phyloP scores from a whole-genome alignment of 2,113 vertebrate species.

The Grammomys dolichurus region DNA sequence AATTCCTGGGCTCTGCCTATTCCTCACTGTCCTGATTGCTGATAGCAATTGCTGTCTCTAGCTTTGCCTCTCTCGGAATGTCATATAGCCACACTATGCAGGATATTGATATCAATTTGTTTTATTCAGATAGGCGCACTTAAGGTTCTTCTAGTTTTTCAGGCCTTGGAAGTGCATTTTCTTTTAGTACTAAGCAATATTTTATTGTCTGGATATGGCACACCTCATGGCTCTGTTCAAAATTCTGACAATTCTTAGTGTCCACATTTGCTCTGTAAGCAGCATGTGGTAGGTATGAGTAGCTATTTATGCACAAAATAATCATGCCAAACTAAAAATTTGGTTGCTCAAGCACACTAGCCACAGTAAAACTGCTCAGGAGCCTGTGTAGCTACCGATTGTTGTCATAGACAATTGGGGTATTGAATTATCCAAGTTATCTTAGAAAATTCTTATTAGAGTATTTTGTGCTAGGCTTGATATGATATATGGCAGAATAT shows the following conservation, averaged over 20 bases:
- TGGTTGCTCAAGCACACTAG: neutral
- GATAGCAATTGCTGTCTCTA: neutral
- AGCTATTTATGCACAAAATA: slow-evolving; percentile 21
- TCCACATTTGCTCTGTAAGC: slow-evolving; percentile 13
- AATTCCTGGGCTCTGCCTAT: neutral
- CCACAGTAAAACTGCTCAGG: neutral
- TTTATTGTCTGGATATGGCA: neutral
- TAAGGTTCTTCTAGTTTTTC: neutral
- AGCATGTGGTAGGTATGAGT: neutral
- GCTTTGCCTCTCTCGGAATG: slow-evolving; percentile 34
- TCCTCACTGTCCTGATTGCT: too few species aligned
- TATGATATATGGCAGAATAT: neutral
- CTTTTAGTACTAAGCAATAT: slow-evolving; percentile 20
- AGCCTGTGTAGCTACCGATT: neutral
- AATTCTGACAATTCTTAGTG: neutral
- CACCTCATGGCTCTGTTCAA: neutral
- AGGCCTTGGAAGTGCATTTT: neutral
- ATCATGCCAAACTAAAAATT: slow-evolving; percentile 8
- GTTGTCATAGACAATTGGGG: neutral
- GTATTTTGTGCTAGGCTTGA: neutral
- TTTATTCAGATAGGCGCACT: neutral
- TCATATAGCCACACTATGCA: too few species aligned
- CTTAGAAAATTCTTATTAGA: neutral
- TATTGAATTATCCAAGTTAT: neutral
- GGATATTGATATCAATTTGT: neutral